Evolutionary conservation across 2,113 vertebrate species (phyloP).

Genomic region (Symphodus melops): DNA sequence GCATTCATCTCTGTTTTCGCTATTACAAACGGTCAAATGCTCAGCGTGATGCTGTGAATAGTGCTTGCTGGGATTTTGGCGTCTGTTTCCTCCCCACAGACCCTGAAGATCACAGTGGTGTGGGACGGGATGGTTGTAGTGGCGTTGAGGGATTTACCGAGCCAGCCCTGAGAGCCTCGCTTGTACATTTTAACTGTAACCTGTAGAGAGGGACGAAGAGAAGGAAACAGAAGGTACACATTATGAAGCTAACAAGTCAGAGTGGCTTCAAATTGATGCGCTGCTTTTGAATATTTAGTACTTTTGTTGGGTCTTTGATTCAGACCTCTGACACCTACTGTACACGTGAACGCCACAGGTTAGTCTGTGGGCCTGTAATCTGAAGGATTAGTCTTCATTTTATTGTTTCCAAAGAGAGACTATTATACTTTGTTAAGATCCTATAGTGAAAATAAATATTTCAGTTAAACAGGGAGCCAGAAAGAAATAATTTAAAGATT

Average conservation of each 20-base stretch:
- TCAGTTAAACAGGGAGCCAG: too few relatives aligned
- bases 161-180: constrained; percentile 79
- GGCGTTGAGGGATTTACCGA: constrained; percentile 76
- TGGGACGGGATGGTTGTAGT: constrained; percentile 79
- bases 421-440: too few relatives aligned
- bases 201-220: constrained; percentile 48
- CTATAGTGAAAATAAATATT: too few relatives aligned
- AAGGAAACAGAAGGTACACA: not conserved
- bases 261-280: constrained; percentile 4
- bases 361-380: too few relatives aligned
- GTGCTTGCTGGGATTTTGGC: constrained; percentile 72
- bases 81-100: constrained; percentile 76
- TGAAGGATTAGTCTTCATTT: too few relatives aligned
- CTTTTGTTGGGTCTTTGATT: constrained; percentile 57
- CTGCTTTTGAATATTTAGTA: not conserved
- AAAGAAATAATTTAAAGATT: too few relatives aligned
- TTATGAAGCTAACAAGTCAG: not conserved
- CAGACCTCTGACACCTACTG: constrained; percentile 64
- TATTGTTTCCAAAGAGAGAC: too few relatives aligned
- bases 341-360: too few relatives aligned
- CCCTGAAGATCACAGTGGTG: constrained; percentile 79
- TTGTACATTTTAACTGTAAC: constrained; percentile 83
- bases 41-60: constrained; percentile 81
- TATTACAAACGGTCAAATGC: constrained; percentile 60
- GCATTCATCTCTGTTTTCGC: not conserved